Conservation (phyloP, 1,140 invertebrate genomes). For the Eriocheir sinensis region DNA sequence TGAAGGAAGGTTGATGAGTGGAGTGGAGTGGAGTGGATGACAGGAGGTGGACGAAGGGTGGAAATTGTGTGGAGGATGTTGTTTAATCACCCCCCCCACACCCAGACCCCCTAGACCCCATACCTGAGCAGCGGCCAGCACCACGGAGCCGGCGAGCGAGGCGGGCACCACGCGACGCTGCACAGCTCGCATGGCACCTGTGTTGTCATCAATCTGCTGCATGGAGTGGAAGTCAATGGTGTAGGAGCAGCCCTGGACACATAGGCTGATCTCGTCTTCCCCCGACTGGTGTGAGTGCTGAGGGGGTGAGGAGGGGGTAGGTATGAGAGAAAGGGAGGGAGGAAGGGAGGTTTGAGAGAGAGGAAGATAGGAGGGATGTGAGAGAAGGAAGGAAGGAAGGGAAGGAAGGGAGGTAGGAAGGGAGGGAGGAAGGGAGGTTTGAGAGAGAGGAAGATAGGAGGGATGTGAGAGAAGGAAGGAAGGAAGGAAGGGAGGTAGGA, state of each 20-base stretch:
- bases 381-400: no score
- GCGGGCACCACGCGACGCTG: constrained; percentile 85
- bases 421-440: no score
- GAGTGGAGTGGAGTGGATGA: no score
- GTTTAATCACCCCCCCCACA: not conserved
- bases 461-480: no score
- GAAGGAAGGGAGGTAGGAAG: no score
- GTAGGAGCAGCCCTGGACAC: constrained; percentile 94
- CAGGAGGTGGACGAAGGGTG: no score
- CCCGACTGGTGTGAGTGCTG: constrained; percentile 95
- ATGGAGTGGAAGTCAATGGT: constrained; percentile 97
- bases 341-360: not conserved
- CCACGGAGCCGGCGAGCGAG: constrained; percentile 57
- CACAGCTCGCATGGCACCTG: constrained; percentile 94
- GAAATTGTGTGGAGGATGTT: no score
- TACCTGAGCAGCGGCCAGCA: constrained; percentile 68
- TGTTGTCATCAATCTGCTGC: constrained; percentile 99
- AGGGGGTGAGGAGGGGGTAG: constrained; percentile 79
- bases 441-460: no score
- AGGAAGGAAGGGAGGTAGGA: no score
- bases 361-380: no score
- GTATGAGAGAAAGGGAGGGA: not conserved
- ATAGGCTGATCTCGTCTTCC: constrained; percentile 96
- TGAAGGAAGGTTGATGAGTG: no score
- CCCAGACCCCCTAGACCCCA: not conserved